These are phyloP conservation scores for Leptinotarsa tumamoca DNA, from an alignment of 2,888 invertebrate species.

Conservation along the genomic window DNA sequence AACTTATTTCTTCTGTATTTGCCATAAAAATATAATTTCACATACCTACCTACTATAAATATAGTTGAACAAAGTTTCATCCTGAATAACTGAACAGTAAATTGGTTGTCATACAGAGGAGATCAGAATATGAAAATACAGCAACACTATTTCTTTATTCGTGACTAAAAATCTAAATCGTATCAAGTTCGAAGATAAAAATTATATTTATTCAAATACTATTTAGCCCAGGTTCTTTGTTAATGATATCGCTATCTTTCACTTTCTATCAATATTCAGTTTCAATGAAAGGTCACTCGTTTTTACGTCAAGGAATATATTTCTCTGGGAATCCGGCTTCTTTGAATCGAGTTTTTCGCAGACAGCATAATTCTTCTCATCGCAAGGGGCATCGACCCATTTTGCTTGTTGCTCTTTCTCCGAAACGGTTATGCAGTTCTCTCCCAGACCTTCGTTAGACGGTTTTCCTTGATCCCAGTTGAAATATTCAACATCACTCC, in stretches of 20 bases:
- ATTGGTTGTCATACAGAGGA: too few relatives aligned
- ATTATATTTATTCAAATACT: too few relatives aligned
- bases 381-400: neutral
- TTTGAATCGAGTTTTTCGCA: neutral
- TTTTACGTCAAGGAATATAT: neutral
- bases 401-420: neutral
- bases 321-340: neutral
- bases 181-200: too few relatives aligned
- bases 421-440: neutral
- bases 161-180: too few relatives aligned
- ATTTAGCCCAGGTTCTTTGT: too few relatives aligned
- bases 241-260: neutral
- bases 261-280: neutral
- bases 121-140: too few relatives aligned
- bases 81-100: too few relatives aligned
- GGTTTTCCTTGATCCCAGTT: neutral
- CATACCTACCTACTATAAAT: too few relatives aligned
- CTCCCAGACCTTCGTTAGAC: neutral
- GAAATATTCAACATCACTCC: neutral
- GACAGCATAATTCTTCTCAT: neutral
- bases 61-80: too few relatives aligned
- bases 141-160: too few relatives aligned
- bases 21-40: too few relatives aligned
- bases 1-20: too few relatives aligned
- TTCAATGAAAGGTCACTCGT: neutral